Evolutionary conservation across 2,888 invertebrate species (phyloP).

Genomic region (Tachystola acroxantha): DNA sequence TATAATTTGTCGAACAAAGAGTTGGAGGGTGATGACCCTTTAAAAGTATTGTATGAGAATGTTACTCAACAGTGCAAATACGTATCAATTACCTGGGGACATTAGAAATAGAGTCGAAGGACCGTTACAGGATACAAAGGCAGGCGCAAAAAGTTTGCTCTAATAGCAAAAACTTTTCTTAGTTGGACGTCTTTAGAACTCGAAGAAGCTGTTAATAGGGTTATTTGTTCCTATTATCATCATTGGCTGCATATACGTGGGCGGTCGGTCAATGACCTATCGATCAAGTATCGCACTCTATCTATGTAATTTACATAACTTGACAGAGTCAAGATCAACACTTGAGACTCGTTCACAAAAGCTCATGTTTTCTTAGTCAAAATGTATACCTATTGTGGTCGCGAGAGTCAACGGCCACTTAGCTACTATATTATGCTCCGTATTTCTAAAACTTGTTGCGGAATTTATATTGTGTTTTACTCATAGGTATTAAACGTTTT

Average conservation of each 20-base stretch:
- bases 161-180: conserved; percentile 22
- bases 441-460: no score
- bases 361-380: conserved; percentile 39
- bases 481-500: no score
- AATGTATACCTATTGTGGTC: conserved; percentile 1
- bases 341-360: conserved; percentile 57
- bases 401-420: conserved; percentile 8
- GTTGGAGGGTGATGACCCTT: conserved; percentile 52
- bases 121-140: conserved; percentile 43
- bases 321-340: conserved; percentile 62
- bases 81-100: conserved; percentile 51
- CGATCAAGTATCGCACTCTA: conserved; percentile 59
- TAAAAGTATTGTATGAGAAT: conserved; percentile 34
- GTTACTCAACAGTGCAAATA: conserved; percentile 48
- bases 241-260: conserved; percentile 44
- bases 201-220: conserved; percentile 33
- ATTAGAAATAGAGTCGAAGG: conserved; percentile 37
- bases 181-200: conserved; percentile 10
- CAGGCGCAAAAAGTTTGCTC: conserved; percentile 29
- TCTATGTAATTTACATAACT: conserved; percentile 73
- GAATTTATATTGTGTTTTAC: no score
- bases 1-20: conserved; percentile 48
- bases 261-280: conserved; percentile 62
- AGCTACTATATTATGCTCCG: no score
- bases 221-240: conserved; percentile 28